phyloP scores from a whole-genome alignment of 2,888 invertebrate species.

The Agapostemon virescens region DNA sequence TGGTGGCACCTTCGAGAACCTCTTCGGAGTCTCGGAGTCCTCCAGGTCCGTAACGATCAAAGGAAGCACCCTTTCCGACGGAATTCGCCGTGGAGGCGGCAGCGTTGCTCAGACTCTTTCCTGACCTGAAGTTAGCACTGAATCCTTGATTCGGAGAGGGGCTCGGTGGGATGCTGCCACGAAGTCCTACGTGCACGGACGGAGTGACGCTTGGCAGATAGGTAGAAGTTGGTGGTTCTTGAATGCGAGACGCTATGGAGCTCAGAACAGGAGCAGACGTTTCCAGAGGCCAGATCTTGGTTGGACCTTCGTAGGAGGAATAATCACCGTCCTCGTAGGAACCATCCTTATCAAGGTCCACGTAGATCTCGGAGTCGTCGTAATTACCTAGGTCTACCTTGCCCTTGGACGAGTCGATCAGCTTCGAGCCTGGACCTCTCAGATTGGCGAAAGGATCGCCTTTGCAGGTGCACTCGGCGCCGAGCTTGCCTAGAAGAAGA shows the following conservation, averaged over 20 bases:
- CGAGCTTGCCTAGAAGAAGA: conserved; percentile 86
- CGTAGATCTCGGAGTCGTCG: conserved; percentile 78
- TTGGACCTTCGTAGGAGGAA: conserved; percentile 19
- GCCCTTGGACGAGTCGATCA: conserved; percentile 75
- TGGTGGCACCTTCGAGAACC: conserved; percentile 81
- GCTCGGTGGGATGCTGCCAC: neutral
- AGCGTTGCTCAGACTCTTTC: conserved; percentile 57
- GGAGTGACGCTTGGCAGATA: conserved; percentile 50
- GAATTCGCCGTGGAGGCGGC: conserved; percentile 53
- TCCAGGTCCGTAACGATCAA: conserved; percentile 85
- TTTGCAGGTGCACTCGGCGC: conserved; percentile 87
- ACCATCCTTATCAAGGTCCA: conserved; percentile 72
- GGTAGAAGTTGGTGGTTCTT: conserved; percentile 39
- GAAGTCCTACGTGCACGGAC: neutral
- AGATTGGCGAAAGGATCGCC: conserved; percentile 77
- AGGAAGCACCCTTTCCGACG: conserved; percentile 80
- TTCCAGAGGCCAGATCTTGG: conserved; percentile 40
- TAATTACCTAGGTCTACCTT: conserved; percentile 76
- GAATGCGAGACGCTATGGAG: neutral
- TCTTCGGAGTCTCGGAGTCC: conserved; percentile 81
- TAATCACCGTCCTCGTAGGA: conserved; percentile 56
- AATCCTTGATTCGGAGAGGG: conserved; percentile 6
- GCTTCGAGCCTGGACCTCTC: conserved; percentile 71
- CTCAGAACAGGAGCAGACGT: neutral
- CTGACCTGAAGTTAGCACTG: conserved; percentile 59